Evolutionary conservation across 2,888 invertebrate genomes (phyloP).

Genomic region (Meta bourneti): DNA sequence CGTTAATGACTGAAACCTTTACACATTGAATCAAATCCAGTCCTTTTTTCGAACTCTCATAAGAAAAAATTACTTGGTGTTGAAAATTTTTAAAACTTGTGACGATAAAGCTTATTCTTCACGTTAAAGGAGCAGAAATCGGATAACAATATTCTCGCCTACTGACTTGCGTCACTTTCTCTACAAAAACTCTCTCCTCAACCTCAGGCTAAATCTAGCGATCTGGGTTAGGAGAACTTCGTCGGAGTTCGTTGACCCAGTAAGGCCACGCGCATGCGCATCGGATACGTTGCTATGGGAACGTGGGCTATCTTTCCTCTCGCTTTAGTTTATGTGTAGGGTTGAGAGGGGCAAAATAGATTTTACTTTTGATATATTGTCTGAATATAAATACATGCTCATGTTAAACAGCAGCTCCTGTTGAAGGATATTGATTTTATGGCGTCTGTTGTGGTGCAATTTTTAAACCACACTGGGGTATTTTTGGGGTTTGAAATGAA

Average conservation of each 20-base stretch:
- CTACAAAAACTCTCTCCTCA: slow-evolving; percentile 5
- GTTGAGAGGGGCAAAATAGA: slow-evolving; percentile 1
- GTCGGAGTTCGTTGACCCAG: slow-evolving; percentile 71
- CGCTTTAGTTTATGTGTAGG: not conserved
- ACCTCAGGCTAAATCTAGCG: slow-evolving; percentile 67
- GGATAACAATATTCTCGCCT: not conserved
- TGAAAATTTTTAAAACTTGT: too few species aligned
- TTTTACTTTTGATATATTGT: not conserved
- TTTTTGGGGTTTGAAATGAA: not conserved
- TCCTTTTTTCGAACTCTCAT: too few species aligned
- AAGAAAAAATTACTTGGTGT: too few species aligned
- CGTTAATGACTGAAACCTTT: too few species aligned
- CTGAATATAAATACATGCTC: slow-evolving; percentile 7
- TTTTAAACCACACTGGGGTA: not conserved
- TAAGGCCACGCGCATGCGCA: slow-evolving; percentile 52
- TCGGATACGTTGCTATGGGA: slow-evolving; percentile 52
- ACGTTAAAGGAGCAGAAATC: too few species aligned
- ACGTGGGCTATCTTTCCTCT: slow-evolving; percentile 39
- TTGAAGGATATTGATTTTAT: not conserved
- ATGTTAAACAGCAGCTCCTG: not conserved
- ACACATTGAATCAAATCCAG: too few species aligned
- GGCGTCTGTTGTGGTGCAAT: not conserved
- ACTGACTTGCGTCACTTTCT: slow-evolving; percentile 11
- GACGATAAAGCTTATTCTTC: too few species aligned
- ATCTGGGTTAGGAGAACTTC: slow-evolving; percentile 72